Evolutionary conservation across 2,113 vertebrate genomes (phyloP).

Genomic region (Gila orcuttii): DNA sequence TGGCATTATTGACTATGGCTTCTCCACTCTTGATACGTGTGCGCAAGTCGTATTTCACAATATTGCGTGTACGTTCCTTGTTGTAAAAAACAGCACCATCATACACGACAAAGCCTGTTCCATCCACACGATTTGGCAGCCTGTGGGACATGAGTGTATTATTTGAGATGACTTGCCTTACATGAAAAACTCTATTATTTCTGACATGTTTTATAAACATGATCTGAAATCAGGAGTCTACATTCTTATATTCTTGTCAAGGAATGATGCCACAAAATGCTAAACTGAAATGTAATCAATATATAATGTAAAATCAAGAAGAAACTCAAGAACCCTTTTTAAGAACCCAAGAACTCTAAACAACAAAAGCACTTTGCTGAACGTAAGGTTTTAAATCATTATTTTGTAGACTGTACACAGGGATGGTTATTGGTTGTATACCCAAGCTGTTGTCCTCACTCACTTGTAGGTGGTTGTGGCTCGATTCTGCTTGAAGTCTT

Average conservation of each 20-base stretch:
- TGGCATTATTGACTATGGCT: constrained; percentile 90
- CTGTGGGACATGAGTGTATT: constrained; percentile 62
- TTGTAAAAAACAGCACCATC: constrained; percentile 96
- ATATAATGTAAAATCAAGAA: background rate
- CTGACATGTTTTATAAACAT: background rate
- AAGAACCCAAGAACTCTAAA: background rate
- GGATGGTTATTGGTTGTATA: background rate
- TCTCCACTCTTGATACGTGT: constrained; percentile 96
- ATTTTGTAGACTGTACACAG: background rate
- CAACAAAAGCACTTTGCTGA: background rate
- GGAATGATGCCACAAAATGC: background rate
- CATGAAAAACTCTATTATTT: background rate
- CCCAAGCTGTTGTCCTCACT: constrained; percentile 54
- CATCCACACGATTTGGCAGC: constrained; percentile 91
- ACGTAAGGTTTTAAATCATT: background rate
- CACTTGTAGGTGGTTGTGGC: constrained; percentile 90
- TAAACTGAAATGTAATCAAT: background rate
- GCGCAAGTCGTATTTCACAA: constrained; percentile 91
- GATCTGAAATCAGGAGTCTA: background rate
- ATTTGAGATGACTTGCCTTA: background rate
- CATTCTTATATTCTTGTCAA: background rate
- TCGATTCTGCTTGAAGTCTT: constrained; percentile 85
- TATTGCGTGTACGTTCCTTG: constrained; percentile 93
- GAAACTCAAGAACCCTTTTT: background rate
- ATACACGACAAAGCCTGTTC: constrained; percentile 93